Conservation (phyloP, 2,888 invertebrate species). For the Micropterix aruncella region DNA sequence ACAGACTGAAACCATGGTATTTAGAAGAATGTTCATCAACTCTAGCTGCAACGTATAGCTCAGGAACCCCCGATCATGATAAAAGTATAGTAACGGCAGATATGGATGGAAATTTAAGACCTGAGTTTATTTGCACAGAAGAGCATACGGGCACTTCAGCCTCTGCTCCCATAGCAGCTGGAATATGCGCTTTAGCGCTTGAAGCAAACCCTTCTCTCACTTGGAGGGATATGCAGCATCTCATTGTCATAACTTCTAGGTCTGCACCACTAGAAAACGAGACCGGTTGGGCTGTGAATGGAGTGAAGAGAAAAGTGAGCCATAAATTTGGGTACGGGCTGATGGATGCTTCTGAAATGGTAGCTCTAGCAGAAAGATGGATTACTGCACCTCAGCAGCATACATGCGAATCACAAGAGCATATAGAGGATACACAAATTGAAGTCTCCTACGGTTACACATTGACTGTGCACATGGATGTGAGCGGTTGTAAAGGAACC, state of each 20-base stretch:
- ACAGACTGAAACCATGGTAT: slow-evolving; percentile 88
- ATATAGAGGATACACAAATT: slow-evolving; percentile 69
- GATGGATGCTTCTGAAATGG: slow-evolving; percentile 94
- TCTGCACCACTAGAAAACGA: slow-evolving; percentile 82
- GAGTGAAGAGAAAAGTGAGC: slow-evolving; percentile 85
- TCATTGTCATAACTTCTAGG: slow-evolving; percentile 82
- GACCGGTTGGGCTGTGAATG: slow-evolving; percentile 87
- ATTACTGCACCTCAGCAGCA: slow-evolving; percentile 87
- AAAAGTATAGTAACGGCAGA: slow-evolving; percentile 85
- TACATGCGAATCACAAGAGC: slow-evolving; percentile 85
- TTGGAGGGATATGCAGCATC: slow-evolving; percentile 96
- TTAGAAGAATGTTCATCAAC: slow-evolving; percentile 99
- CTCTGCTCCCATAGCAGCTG: slow-evolving; percentile 88
- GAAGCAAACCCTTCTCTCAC: slow-evolving; percentile 88
- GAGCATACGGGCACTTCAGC: slow-evolving; percentile 90
- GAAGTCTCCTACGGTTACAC: slow-evolving; percentile 64
- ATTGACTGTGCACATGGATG: slow-evolving; percentile 73
- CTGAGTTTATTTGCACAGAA: slow-evolving; percentile 79
- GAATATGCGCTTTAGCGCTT: slow-evolving; percentile 83
- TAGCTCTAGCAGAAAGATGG: slow-evolving; percentile 86
- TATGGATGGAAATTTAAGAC: slow-evolving; percentile 75
- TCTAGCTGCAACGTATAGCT: slow-evolving; percentile 93
- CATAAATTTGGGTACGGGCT: slow-evolving; percentile 98
- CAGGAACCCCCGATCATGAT: slow-evolving; percentile 84
- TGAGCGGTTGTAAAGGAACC: slow-evolving; percentile 79